Percentiles rank a stretch among this genome's conserved stretches.
Evolutionary conservation across 2,113 vertebrate genomes (phyloP).

Genomic region (Megatriorchis doriae): DNA sequence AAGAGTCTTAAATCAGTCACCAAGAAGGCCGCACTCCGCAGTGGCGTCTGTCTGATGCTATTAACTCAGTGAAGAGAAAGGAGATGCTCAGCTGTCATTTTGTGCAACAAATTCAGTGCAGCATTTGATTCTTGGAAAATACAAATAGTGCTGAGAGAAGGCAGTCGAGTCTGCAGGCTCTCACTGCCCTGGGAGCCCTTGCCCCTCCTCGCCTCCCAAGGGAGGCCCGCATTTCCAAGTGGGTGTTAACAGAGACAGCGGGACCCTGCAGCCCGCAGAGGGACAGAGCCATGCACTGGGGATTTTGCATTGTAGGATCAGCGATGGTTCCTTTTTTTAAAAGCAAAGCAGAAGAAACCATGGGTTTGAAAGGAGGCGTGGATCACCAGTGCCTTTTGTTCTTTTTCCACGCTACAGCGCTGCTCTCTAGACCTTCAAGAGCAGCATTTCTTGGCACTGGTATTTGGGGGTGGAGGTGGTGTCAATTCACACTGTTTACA

Average conservation of each 20-base stretch:
- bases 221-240: fast-evolving
- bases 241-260: fast-evolving
- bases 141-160: not conserved
- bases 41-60: not conserved
- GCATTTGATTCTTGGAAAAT: not conserved
- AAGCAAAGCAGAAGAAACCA: not conserved
- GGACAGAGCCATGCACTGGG: fast-evolving
- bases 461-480: not conserved
- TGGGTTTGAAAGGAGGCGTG: not conserved
- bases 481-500: not conserved
- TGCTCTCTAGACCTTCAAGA: not conserved
- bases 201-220: fast-evolving
- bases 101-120: not conserved
- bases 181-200: not conserved
- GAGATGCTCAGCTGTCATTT: not conserved
- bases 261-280: not conserved
- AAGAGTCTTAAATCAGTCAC: not conserved
- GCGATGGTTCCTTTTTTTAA: not conserved
- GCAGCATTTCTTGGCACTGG: not conserved
- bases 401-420: not conserved
- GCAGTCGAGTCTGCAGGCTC: not conserved
- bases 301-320: not conserved
- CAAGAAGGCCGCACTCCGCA: not conserved
- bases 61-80: not conserved
- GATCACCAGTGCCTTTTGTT: fast-evolving